Evolutionary conservation across 2,113 vertebrate species (phyloP).

Genomic region (Dicerorhinus sumatrensis): DNA sequence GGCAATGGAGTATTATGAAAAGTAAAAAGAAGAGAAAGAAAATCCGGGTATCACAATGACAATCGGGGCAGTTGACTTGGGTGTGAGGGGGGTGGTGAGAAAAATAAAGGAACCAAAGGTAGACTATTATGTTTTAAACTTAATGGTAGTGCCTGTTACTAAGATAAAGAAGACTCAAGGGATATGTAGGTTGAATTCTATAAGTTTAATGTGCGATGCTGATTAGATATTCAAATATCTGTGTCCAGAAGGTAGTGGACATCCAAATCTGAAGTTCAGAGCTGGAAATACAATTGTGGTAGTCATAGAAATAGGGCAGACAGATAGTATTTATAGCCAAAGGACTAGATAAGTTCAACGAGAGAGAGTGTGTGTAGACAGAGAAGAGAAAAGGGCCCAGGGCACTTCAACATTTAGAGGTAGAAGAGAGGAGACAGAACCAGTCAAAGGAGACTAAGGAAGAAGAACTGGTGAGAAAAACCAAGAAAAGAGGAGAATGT

Average conservation of each 20-base stretch:
- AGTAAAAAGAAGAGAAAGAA: not conserved
- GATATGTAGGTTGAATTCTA: not conserved
- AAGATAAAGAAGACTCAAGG: not conserved
- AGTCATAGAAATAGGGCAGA: not conserved
- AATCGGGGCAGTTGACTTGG: not conserved
- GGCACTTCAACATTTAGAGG: not conserved
- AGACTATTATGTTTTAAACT: not conserved
- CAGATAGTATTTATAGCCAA: not conserved
- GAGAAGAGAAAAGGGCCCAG: not conserved
- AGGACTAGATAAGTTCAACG: not conserved
- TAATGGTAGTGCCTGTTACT: not conserved
- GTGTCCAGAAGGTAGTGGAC: not conserved
- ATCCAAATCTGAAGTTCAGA: not conserved
- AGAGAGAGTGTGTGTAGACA: not conserved
- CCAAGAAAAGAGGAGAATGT: not conserved
- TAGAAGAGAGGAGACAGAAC: not conserved
- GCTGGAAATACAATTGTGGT: not conserved
- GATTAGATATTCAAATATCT: not conserved
- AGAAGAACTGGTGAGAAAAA: not conserved
- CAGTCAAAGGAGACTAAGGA: not conserved
- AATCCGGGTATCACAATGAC: not conserved
- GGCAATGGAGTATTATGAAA: not conserved
- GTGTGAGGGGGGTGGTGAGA: not conserved
- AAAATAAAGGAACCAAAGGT: not conserved
- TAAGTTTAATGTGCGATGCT: not conserved